phyloP scores from a whole-genome alignment of 2,888 invertebrate genomes.

The Lasioglossum marginatum region DNA sequence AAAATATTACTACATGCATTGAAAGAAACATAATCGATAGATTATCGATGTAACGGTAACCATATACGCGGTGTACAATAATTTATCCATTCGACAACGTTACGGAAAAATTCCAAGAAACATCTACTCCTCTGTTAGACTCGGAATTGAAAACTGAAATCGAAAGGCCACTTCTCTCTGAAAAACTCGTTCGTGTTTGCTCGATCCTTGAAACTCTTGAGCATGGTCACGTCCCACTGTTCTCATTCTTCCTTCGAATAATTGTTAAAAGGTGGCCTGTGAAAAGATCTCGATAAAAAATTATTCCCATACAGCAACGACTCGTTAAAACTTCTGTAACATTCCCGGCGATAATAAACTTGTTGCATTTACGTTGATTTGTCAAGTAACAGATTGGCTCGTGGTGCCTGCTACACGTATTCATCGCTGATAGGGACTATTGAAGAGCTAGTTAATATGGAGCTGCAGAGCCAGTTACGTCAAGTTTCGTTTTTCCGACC shows the following conservation, averaged over 20 bases:
- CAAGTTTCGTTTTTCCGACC: background rate
- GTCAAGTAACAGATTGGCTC: background rate
- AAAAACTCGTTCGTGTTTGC: slow-evolving; percentile 38
- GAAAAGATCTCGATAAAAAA: background rate
- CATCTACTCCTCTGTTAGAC: background rate
- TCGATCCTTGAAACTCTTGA: background rate
- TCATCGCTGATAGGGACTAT: background rate
- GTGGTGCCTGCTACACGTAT: background rate
- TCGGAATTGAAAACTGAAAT: background rate
- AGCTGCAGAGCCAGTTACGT: background rate
- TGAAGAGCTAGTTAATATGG: background rate
- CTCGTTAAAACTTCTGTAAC: background rate
- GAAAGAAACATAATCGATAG: too few species aligned
- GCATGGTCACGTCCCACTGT: background rate
- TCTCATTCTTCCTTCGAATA: background rate
- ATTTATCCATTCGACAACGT: background rate
- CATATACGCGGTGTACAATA: background rate
- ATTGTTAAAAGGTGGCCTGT: background rate
- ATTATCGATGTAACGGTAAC: background rate
- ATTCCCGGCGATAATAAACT: background rate
- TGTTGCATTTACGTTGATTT: background rate
- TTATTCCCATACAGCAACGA: background rate
- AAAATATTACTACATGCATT: too few species aligned
- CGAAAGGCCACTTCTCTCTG: background rate
- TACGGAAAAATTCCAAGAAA: slow-evolving; percentile 49